phyloP scores from a whole-genome alignment of 2,888 invertebrate species.

The Cyclophora albipunctata region DNA sequence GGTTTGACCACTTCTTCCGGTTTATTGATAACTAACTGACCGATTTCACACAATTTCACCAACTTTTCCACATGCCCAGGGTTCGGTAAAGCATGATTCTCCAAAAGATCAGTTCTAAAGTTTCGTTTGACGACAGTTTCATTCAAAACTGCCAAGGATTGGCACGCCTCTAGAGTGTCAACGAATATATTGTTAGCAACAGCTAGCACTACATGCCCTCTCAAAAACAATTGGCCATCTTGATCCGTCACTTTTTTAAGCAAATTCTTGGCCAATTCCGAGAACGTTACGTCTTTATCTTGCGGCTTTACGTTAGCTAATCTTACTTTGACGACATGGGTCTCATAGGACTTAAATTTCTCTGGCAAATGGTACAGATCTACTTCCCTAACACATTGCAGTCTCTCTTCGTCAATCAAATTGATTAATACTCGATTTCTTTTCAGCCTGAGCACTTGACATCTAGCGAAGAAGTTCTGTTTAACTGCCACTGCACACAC shows the following conservation, averaged over 20 bases:
- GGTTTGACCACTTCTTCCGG: constrained; percentile 16
- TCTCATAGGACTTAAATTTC: constrained; percentile 59
- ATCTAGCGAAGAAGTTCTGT: constrained; percentile 68
- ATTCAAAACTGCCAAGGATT: constrained; percentile 63
- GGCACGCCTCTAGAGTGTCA: constrained; percentile 76
- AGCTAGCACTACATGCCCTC: constrained; percentile 70
- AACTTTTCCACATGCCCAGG: constrained; percentile 66
- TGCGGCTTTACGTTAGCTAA: constrained; percentile 51
- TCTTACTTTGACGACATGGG: constrained; percentile 52
- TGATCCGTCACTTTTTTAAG: constrained; percentile 40
- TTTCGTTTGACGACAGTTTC: constrained; percentile 70
- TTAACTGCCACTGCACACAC: constrained; percentile 71
- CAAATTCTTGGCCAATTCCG: constrained; percentile 39
- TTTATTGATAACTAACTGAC: constrained; percentile 27
- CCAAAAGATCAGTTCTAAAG: constrained; percentile 69
- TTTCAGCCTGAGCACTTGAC: constrained; percentile 68
- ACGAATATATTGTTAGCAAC: constrained; percentile 79
- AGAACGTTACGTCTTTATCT: constrained; percentile 57
- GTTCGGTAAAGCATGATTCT: constrained; percentile 51
- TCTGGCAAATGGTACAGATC: constrained; percentile 69
- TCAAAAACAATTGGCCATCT: constrained; percentile 50
- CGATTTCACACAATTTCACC: constrained; percentile 54
- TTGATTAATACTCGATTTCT: constrained; percentile 60
- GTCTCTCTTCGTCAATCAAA: constrained; percentile 77
- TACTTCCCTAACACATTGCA: constrained; percentile 48